A percentile compares a stretch with the other conserved stretches of the same genome.
phyloP scores from a whole-genome alignment of 2,113 vertebrate genomes.

The Heliornis fulica region DNA sequence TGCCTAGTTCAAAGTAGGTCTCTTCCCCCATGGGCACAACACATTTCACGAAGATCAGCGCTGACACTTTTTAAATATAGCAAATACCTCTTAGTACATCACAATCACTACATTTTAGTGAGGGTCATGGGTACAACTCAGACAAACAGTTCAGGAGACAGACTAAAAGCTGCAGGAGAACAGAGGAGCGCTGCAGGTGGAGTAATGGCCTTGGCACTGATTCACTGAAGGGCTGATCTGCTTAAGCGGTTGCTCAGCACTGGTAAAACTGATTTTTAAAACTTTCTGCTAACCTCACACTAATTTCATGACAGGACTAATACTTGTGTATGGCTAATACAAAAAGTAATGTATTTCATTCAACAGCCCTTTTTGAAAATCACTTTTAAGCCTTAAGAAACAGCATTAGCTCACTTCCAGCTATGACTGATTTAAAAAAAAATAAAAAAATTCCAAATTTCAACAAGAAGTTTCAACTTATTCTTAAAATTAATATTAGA shows the following conservation, averaged over 20 bases:
- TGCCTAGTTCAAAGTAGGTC: slow-evolving; percentile 52
- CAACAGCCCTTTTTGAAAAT: neutral
- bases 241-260: neutral
- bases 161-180: neutral
- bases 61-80: slow-evolving; percentile 55
- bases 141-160: neutral
- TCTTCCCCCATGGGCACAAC: slow-evolving; percentile 46
- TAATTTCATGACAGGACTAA: neutral
- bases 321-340: no score
- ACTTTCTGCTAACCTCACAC: neutral
- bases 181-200: neutral
- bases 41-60: slow-evolving; percentile 7
- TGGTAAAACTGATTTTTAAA: neutral
- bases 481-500: neutral
- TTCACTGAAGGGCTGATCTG: neutral
- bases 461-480: neutral
- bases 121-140: neutral
- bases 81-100: neutral
- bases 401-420: neutral
- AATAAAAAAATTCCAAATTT: neutral
- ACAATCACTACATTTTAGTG: neutral
- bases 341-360: no score
- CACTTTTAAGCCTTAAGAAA: neutral
- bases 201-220: fast-evolving
- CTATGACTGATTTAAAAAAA: neutral